Base-by-base conservation (phyloP, 2,797 vertebrate species). In the Lutra lutra region DNA sequence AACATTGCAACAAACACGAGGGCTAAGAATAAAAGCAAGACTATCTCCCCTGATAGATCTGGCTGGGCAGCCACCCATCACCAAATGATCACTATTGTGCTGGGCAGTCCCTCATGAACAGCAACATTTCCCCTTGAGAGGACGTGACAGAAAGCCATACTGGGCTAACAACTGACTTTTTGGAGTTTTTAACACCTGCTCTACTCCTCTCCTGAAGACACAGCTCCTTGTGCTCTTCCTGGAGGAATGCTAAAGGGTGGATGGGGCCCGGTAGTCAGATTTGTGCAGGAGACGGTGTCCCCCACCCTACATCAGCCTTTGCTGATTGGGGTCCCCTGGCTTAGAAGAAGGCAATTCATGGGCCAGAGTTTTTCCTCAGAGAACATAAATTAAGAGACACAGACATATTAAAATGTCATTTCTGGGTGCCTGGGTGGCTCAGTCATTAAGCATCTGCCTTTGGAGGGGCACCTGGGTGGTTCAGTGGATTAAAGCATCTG, bases 371-470 rank as follows among this genome's bases (percentile, higher is more conserved):
- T 80, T 75, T 64, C 56, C 51, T 82, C 43, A n/a, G 78, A 86
- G 17, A 91, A 32, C n/a, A 77, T 66, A 27, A 90, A 90, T 85
- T 70, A 90, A 93, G 51, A 89, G 23, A 10, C n/a, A 86, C 6
- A 64, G 23, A 70, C 8, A 13, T 54, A 79, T 78, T 77, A 43
- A 48, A 92, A 84, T 14, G 5, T 12, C 68, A 70, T 32, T 91
- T 79, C 54, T 92, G 93, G 51, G 17, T 54, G 51, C 51, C 17
- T 54, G 51, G 48, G 51, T 51, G 48, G 51, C 51, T 51, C 15
- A 51, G 51, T 51, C 2, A 4, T 51, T 51, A 54, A 54, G 17
- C 1, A 5, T 54, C 51, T 54, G 51, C 51, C 51, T 54, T 54
- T 18, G 17, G 51, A n/a, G n/a, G n/a, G n/a, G n/a, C n/a, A n/a